Evolutionary conservation across 2,797 vertebrate species (phyloP).

Genomic region (Cossypha caffra): DNA sequence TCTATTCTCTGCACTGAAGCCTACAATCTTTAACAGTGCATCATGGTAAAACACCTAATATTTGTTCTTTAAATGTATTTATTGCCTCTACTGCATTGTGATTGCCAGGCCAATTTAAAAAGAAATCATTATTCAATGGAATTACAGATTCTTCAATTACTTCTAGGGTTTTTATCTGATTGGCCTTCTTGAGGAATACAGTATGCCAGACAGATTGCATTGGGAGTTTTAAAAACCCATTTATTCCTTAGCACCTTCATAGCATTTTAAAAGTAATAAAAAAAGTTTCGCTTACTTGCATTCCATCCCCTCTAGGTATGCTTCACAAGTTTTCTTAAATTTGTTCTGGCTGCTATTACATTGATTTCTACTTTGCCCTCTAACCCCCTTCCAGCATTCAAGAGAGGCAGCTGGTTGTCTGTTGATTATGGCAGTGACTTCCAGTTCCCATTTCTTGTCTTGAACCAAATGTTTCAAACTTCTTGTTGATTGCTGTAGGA

Average conservation of each 20-base stretch:
- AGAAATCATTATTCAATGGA: neutral
- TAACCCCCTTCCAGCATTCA: neutral
- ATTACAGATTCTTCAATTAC: constrained; percentile 40
- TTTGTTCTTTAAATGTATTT: neutral
- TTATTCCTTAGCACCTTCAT: neutral
- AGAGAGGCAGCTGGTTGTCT: neutral
- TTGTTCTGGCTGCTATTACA: neutral
- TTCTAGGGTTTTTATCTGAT: constrained; percentile 35
- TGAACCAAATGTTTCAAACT: neutral
- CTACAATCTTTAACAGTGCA: neutral
- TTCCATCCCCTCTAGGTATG: neutral
- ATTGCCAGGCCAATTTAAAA: constrained; percentile 24
- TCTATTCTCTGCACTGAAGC: neutral
- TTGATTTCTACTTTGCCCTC: neutral
- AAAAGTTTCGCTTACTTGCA: neutral
- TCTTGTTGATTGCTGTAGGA: neutral
- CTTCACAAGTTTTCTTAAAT: neutral
- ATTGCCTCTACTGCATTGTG: neutral
- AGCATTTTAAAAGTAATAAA: neutral
- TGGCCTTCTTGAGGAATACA: neutral
- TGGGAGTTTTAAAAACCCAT: neutral
- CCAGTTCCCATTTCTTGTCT: neutral
- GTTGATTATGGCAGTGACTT: neutral
- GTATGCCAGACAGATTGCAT: neutral
- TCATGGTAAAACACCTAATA: neutral